Evolutionary conservation across 2,113 vertebrate species (phyloP).

Genomic region (Antigone vipio): DNA sequence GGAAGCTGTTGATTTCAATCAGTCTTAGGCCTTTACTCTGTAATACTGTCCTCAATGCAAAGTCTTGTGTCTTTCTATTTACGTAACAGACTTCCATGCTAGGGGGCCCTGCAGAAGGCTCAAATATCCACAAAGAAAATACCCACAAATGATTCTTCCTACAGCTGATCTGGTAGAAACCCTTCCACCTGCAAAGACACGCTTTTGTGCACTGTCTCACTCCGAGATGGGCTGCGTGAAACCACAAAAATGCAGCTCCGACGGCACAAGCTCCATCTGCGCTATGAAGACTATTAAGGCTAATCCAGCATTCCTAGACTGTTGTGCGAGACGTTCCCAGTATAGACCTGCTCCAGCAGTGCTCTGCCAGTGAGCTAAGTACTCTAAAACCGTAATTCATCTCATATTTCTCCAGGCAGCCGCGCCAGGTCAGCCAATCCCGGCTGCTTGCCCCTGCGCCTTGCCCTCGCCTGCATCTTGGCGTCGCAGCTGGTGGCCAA

Average conservation of each 20-base stretch:
- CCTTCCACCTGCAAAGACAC: slow-evolving; percentile 61
- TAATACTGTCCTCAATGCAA: neutral
- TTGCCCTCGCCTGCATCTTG: neutral
- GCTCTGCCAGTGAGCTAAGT: slow-evolving; percentile 54
- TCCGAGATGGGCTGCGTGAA: slow-evolving; percentile 53
- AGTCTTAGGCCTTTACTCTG: neutral
- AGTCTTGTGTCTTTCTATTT: slow-evolving; percentile 32
- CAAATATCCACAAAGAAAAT: slow-evolving; percentile 48
- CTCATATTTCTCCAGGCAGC: slow-evolving; percentile 35
- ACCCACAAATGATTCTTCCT: neutral
- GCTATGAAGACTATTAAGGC: slow-evolving; percentile 36
- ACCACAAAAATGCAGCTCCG: slow-evolving; percentile 64
- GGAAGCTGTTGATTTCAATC: slow-evolving; percentile 42
- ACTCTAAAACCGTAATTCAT: slow-evolving; percentile 29
- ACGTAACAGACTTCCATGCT: neutral
- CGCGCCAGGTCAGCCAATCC: neutral
- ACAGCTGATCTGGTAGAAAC: slow-evolving; percentile 60
- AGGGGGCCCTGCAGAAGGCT: slow-evolving; percentile 8
- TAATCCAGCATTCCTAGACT: slow-evolving; percentile 71
- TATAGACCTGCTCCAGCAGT: slow-evolving; percentile 62
- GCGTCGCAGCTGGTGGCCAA: neutral
- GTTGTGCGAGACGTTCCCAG: slow-evolving; percentile 59
- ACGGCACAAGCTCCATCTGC: slow-evolving; percentile 50
- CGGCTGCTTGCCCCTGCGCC: neutral
- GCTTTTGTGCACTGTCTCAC: slow-evolving; percentile 38